Evolutionary conservation across 2,888 invertebrate species (phyloP).

Genomic region (Dolichomitus sp.): DNA sequence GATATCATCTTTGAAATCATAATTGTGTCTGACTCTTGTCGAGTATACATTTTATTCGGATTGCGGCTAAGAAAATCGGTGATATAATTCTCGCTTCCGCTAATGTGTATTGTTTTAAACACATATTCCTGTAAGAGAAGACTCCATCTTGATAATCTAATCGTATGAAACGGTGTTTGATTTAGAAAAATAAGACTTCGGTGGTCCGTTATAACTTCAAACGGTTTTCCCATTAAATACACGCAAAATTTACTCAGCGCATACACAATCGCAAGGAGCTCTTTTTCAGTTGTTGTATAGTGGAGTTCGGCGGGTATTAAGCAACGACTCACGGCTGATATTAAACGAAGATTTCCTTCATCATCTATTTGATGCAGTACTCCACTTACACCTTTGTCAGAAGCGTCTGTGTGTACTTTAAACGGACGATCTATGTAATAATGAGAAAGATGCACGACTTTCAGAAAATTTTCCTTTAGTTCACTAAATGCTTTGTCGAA

Average conservation of each 20-base stretch:
- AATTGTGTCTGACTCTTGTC: constrained; percentile 25
- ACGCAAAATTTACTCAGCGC: constrained; percentile 72
- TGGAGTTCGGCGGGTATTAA: constrained; percentile 61
- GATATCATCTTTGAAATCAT: constrained; percentile 12
- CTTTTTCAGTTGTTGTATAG: constrained; percentile 73
- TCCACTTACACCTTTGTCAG: constrained; percentile 40
- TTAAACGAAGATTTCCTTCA: constrained; percentile 44
- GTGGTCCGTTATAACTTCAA: constrained; percentile 67
- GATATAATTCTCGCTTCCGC: constrained; percentile 69
- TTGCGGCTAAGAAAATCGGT: constrained; percentile 73
- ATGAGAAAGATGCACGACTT: constrained; percentile 47
- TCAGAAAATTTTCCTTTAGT: constrained; percentile 46
- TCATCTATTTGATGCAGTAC: constrained; percentile 50
- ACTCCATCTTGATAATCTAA: constrained; percentile 73
- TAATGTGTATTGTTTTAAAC: constrained; percentile 67
- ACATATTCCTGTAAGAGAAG: constrained; percentile 71
- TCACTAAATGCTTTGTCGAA: constrained; percentile 39
- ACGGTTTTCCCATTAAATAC: constrained; percentile 68
- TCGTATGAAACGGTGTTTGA: constrained; percentile 68
- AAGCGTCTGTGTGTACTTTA: constrained; percentile 20
- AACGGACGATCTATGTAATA: constrained; percentile 40
- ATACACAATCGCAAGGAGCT: constrained; percentile 71
- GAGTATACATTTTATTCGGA: constrained; percentile 27
- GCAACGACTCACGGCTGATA: constrained; percentile 69
- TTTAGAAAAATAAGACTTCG: constrained; percentile 70